These are phyloP conservation scores for Argyra leucocephala DNA, from an alignment of 2,888 invertebrate species.

Conservation along the genomic window DNA sequence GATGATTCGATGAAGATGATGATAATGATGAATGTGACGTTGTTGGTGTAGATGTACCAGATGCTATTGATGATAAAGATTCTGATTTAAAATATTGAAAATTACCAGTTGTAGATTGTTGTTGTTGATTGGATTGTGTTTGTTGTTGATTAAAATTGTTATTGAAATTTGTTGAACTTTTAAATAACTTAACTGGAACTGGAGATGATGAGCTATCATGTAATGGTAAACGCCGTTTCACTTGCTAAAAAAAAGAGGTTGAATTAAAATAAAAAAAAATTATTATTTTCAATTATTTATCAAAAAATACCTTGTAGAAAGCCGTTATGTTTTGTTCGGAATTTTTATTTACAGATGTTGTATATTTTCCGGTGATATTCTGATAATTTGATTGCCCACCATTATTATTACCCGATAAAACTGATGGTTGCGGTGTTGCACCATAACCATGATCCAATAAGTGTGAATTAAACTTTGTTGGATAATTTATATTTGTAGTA, in stretches of 20 bases:
- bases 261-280: neutral
- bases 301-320: slow-evolving; percentile 38
- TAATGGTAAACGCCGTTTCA: slow-evolving; percentile 73
- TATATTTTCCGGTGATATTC: slow-evolving; percentile 29
- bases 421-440: slow-evolving; percentile 63
- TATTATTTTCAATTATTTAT: neutral
- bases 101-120: slow-evolving; percentile 24
- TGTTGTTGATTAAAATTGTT: slow-evolving; percentile 23
- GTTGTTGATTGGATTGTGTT: slow-evolving; percentile 18
- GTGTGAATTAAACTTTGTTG: slow-evolving; percentile 45
- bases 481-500: slow-evolving; percentile 21
- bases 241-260: slow-evolving; percentile 47
- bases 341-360: slow-evolving; percentile 46
- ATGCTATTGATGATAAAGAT: slow-evolving; percentile 20
- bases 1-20: slow-evolving; percentile 22
- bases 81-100: slow-evolving; percentile 17
- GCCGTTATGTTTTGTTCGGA: slow-evolving; percentile 39
- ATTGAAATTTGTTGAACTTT: slow-evolving; percentile 43
- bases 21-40: slow-evolving; percentile 18
- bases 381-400: neutral
- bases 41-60: slow-evolving; percentile 16
- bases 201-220: slow-evolving; percentile 44
- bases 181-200: slow-evolving; percentile 45
- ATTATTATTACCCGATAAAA: slow-evolving; percentile 33
- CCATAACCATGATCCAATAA: slow-evolving; percentile 81